These are phyloP conservation scores for Cydia strobilella DNA, from an alignment of 1,140 invertebrate genomes.

Conservation along the genomic window DNA sequence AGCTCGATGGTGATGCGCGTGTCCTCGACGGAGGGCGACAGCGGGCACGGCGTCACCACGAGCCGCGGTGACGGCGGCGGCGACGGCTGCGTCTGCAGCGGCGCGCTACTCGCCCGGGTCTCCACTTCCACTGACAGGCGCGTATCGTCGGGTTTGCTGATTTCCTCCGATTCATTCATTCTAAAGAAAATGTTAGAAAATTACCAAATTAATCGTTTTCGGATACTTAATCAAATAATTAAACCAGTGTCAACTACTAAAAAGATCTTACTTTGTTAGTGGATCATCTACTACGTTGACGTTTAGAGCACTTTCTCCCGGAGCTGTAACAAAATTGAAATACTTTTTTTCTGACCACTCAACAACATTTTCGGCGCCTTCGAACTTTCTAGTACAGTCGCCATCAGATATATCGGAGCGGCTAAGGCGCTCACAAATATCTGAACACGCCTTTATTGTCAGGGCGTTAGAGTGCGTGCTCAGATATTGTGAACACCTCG, in stretches of 20 bases:
- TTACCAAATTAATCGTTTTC: neutral
- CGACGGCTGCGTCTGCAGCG: conserved; percentile 45
- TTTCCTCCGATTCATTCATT: conserved; percentile 41
- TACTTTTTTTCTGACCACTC: neutral
- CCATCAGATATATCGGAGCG: no score
- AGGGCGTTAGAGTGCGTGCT: no score
- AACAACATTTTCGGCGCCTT: no score
- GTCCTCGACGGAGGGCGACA: conserved; percentile 40
- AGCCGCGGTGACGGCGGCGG: conserved; percentile 47
- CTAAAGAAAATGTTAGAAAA: conserved; percentile 42
- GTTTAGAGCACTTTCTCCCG: conserved; percentile 56
- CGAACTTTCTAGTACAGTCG: no score
- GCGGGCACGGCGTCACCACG: conserved; percentile 35
- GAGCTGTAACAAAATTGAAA: conserved; percentile 50
- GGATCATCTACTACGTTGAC: conserved; percentile 53
- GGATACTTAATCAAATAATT: neutral
- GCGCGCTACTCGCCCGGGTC: conserved; percentile 59
- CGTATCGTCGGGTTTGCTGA: conserved; percentile 46
- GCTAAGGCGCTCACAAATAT: no score
- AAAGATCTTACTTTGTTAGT: conserved; percentile 50
- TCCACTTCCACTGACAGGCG: conserved; percentile 56
- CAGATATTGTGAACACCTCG: no score
- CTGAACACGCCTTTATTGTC: no score
- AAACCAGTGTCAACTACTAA: neutral
- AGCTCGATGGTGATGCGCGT: conserved; percentile 52